A percentile compares a stretch with the other conserved stretches of the same genome.
Evolutionary conservation across 2,888 invertebrate species (phyloP).

Genomic region (Luperina nickerlii): DNA sequence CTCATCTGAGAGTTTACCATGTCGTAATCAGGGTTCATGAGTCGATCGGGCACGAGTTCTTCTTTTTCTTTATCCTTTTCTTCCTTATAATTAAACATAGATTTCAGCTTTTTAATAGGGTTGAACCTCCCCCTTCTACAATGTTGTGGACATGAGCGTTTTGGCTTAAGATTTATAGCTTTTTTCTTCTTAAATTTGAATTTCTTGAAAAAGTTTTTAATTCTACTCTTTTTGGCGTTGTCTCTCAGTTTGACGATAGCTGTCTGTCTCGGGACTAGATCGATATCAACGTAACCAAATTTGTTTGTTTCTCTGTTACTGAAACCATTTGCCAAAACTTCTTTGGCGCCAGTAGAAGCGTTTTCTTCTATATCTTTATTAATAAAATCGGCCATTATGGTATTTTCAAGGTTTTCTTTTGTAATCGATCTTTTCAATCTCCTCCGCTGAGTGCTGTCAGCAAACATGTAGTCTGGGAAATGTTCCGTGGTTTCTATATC

Average conservation of each 20-base stretch:
- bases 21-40: conserved; percentile 66
- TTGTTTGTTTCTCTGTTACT: conserved; percentile 51
- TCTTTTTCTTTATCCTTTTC: conserved; percentile 22
- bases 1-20: conserved; percentile 62
- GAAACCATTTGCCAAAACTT: neutral
- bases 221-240: conserved; percentile 59
- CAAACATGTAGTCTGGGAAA: conserved; percentile 6
- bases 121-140: conserved; percentile 72
- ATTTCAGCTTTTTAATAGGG: conserved; percentile 74
- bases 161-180: conserved; percentile 45
- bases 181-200: conserved; percentile 64
- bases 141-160: conserved; percentile 19
- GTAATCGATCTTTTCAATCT: conserved; percentile 36
- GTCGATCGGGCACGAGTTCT: neutral
- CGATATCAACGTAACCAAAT: conserved; percentile 71
- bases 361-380: conserved; percentile 41
- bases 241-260: conserved; percentile 67
- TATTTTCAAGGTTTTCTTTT: conserved; percentile 18
- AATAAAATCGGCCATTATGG: conserved; percentile 11
- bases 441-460: neutral
- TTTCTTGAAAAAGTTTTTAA: conserved; percentile 70
- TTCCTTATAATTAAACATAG: conserved; percentile 68
- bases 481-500: neutral
- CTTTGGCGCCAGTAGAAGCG: conserved; percentile 25
- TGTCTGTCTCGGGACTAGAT: conserved; percentile 72